These are phyloP conservation scores for Pseudobourletiella spinata DNA, from an alignment of 1,140 invertebrate genomes.

Conservation along the genomic window DNA sequence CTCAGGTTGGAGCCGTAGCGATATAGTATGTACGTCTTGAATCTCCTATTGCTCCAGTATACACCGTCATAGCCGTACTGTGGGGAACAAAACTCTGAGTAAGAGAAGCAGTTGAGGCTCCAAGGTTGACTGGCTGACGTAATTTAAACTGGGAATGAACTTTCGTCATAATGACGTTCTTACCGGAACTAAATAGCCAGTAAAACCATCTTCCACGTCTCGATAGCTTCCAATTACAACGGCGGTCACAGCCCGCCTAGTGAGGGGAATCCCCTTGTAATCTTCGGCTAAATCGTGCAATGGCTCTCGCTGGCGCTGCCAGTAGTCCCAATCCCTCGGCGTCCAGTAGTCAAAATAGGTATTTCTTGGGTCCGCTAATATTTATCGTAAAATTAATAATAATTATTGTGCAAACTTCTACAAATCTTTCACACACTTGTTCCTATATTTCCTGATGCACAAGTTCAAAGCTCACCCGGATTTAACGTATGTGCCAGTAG, in stretches of 20 bases:
- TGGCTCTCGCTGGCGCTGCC: background rate
- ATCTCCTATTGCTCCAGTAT: slow-evolving; percentile 6
- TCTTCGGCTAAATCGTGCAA: background rate
- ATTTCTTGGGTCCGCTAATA: background rate
- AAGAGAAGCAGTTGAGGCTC: no score
- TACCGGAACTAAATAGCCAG: no score
- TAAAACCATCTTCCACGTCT: slow-evolving; percentile 1
- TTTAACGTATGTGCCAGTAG: no score
- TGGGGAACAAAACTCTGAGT: background rate
- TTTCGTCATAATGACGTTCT: no score
- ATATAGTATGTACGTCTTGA: background rate
- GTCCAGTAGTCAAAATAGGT: background rate
- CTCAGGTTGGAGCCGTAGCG: background rate
- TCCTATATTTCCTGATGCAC: no score
- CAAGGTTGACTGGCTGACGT: no score
- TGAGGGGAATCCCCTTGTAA: background rate
- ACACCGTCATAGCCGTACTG: background rate
- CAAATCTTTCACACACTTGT: no score
- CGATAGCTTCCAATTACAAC: background rate
- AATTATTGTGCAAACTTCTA: no score
- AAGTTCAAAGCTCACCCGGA: no score
- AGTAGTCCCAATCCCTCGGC: background rate
- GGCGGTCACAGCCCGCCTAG: background rate
- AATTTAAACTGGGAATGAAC: no score
- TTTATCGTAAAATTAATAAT: no score